Base-by-base conservation (phyloP, 2,888 invertebrate species). In the Patella caerulea region DNA sequence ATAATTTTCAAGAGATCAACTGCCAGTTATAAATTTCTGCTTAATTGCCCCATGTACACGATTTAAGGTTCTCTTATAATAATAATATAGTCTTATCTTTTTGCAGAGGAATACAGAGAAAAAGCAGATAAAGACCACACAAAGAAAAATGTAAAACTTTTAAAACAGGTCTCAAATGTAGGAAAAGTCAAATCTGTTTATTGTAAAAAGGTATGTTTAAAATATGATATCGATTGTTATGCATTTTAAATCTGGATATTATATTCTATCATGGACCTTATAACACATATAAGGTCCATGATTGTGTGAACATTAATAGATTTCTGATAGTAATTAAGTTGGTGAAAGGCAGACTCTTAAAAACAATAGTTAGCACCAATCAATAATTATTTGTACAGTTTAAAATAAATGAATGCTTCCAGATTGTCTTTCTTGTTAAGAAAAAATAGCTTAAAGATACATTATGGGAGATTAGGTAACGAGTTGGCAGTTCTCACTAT, bases 91-190 rank as follows among this genome's bases (percentile, higher is more conserved):
- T n/a, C n/a, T 24, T 71, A 29, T 24, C 72, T 72, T 24, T 11
- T 74, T 74, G 55, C 72, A 82, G 82, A 82, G n/a, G 72, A 78
- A 73, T 82, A 78, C 72, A 77, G 76, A 70, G 78, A 76, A 15
- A 71, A 72, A 59, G 56, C 74, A 72, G 72, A 15, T 52, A 19
- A 76, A 52, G 82, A 84, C 74, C 71, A 78, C 45, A 84, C 84
- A 24, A 78, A 81, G 59, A 70, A 76, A 29, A 84, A 81, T 71
- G 52, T 84, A 15, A 55, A 78, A 52, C 65, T 78, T 24, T 73
- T 84, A 45, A 71, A 75, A 59, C 76, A 72, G 54, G 59, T 84
- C 15, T 77, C 84, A n/a, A 74, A 80, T 24, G 75, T 78, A 0
- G 80, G 79, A 24, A 83, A 82, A 75, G 81, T 81, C n/a, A 71